Evolutionary conservation across 2,797 vertebrate species (phyloP), one percentile per base, ranked within the genome.

Genomic region (Phataginus tetradactyla): DNA sequence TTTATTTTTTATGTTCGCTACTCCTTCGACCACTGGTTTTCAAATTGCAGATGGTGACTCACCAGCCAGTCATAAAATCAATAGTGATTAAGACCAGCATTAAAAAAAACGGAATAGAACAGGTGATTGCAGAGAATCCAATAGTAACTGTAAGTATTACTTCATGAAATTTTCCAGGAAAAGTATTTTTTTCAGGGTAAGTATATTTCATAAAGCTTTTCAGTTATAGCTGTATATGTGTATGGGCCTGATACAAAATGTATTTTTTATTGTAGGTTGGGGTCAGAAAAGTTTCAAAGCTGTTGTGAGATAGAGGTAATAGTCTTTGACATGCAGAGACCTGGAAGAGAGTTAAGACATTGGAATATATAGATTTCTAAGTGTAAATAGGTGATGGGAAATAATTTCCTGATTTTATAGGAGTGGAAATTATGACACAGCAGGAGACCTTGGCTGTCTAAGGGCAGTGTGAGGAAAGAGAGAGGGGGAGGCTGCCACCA

Each of bases 171-270:
- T 42, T 78, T 49, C 25, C 23, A 68, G n/a, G 34, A 80, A 89
- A 72, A 90, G 20, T 79, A 20, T 9, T 86, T 61, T 57, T 93
- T 89, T 90, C 25, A 51, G 8, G 29, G 8, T 59, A 92, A 85
- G 32, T 95, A 4, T 69, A 91, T 66, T 80, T 85, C 23, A 86
- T n/a, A 63, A 72, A 84, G 34, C 13, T 90, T 90, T 57, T n/a
- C 29, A 51, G 37, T 51, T 96, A 34, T n/a, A 59, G 91, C 29
- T 83, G 27, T 27, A 14, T n/a, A 14, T 51, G 7, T 71, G 29
- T 27, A 45, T 90, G 37, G 25, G 32, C 63, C 23, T n/a, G n/a
- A 72, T 42, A 78, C 51, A 86, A 78, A 86, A 80, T 59, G 39
- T 66, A 42, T 37, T 72, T 88, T 53, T 92, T 85, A 71, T 20